phyloP scores from a whole-genome alignment of 2,888 invertebrate genomes.

The Tetrapedia diversipes region DNA sequence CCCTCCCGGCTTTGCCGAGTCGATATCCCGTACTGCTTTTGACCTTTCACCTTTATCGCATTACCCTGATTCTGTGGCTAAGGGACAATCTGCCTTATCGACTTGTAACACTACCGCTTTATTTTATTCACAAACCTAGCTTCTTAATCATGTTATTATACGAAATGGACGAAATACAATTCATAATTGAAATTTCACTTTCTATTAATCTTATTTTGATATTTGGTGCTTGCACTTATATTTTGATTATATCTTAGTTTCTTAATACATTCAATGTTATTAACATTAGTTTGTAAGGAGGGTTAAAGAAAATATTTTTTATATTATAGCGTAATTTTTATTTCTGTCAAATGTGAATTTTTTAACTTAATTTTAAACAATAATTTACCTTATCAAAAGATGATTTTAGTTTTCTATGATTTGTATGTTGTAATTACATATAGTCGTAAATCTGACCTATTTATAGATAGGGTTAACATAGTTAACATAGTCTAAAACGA shows the following conservation, averaged over 20 bases:
- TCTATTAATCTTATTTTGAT: not conserved
- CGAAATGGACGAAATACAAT: not conserved
- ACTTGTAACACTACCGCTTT: constrained; percentile 20
- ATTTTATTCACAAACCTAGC: not conserved
- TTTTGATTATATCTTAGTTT: not conserved
- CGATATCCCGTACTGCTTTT: constrained; percentile 76
- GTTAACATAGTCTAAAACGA: not conserved
- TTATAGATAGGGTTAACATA: not conserved
- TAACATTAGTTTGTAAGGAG: not conserved
- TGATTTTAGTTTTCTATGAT: not conserved
- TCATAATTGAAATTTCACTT: not conserved
- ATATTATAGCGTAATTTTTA: not conserved
- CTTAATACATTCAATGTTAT: not conserved
- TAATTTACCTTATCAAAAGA: not conserved
- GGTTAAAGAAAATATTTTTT: not conserved
- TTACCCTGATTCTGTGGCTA: constrained; percentile 61
- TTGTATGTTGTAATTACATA: not conserved
- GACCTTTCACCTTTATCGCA: constrained; percentile 77
- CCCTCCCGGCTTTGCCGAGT: constrained; percentile 69
- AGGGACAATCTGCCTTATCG: constrained; percentile 61
- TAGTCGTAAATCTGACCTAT: not conserved
- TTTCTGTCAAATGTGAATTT: not conserved
- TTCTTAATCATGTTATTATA: not conserved
- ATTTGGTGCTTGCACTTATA: not conserved
- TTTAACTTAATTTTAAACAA: not conserved